Conservation (phyloP, 1,140 invertebrate genomes). For the Sycophaga agraensis region DNA sequence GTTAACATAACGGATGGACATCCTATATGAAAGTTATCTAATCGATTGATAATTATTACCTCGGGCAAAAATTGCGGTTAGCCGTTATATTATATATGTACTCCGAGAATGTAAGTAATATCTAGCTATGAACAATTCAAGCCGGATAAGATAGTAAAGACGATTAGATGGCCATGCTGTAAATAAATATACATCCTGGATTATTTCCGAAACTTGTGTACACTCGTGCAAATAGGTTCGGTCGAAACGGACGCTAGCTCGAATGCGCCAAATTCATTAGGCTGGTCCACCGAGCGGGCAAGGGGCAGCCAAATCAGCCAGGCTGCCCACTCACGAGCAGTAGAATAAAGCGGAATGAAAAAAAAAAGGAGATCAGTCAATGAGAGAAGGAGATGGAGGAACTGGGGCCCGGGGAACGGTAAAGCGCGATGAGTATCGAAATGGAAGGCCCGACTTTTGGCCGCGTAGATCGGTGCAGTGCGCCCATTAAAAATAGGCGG, state of each 20-base stretch:
- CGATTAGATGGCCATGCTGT: background rate
- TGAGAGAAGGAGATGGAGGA: slow-evolving; percentile 8
- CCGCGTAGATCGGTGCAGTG: background rate
- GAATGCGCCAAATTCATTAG: too few relatives aligned
- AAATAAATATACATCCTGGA: too few relatives aligned
- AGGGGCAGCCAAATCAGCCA: background rate
- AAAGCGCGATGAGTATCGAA: slow-evolving; percentile 24
- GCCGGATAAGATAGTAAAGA: slow-evolving; percentile 8
- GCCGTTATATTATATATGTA: too few relatives aligned
- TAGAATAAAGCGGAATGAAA: too few relatives aligned
- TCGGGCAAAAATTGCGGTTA: slow-evolving; percentile 7
- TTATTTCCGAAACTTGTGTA: too few relatives aligned
- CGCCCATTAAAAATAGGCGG: slow-evolving; percentile 22
- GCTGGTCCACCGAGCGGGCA: too few relatives aligned
- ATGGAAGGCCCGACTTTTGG: too few relatives aligned
- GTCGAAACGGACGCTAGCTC: too few relatives aligned
- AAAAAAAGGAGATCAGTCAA: slow-evolving; percentile 12
- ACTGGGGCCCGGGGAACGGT: slow-evolving; percentile 22
- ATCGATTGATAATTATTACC: slow-evolving; percentile 20
- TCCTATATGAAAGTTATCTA: slow-evolving; percentile 20
- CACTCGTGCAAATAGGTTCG: background rate
- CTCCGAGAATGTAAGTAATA: too few relatives aligned
- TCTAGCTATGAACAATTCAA: background rate
- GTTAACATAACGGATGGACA: slow-evolving; percentile 14
- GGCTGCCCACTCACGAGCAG: too few relatives aligned